Evolutionary conservation across 2,113 vertebrate genomes (phyloP).

Genomic region (Neogale vison): DNA sequence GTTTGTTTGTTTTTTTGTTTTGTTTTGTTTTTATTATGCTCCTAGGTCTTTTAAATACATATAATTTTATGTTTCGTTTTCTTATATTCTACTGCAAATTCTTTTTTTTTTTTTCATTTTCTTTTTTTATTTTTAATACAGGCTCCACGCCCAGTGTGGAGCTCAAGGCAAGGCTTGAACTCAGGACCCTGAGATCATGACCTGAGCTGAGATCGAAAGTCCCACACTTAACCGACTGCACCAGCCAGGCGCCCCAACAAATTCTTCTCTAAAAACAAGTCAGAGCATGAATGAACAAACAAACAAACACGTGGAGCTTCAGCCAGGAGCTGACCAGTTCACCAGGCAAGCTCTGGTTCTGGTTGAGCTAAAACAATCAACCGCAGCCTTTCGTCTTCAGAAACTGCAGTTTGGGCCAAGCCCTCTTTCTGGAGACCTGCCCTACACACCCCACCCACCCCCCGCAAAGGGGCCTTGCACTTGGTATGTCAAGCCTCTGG

Average conservation of each 20-base stretch:
- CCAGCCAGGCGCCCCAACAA: neutral
- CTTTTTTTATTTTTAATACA: neutral
- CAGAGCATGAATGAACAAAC: neutral
- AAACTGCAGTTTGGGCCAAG: rapidly evolving
- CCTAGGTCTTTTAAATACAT: neutral
- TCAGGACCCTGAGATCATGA: neutral
- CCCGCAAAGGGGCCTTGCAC: neutral
- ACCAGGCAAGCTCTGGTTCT: rapidly evolving
- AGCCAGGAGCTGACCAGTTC: rapidly evolving
- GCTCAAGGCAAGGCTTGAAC: neutral
- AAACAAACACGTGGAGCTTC: rapidly evolving
- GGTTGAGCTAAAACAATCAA: neutral
- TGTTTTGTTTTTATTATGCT: neutral
- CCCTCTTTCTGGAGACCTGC: neutral
- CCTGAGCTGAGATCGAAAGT: neutral
- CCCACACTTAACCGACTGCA: neutral
- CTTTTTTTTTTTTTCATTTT: neutral
- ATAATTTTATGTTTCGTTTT: neutral
- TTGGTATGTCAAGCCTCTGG: neutral
- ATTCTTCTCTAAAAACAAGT: neutral
- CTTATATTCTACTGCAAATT: neutral
- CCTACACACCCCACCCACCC: no score
- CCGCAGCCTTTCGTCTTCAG: neutral
- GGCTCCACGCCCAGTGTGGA: neutral
- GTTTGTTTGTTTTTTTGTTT: neutral